Base-by-base conservation (phyloP, 2,888 invertebrate species). In the Dryobotodes eremita region DNA sequence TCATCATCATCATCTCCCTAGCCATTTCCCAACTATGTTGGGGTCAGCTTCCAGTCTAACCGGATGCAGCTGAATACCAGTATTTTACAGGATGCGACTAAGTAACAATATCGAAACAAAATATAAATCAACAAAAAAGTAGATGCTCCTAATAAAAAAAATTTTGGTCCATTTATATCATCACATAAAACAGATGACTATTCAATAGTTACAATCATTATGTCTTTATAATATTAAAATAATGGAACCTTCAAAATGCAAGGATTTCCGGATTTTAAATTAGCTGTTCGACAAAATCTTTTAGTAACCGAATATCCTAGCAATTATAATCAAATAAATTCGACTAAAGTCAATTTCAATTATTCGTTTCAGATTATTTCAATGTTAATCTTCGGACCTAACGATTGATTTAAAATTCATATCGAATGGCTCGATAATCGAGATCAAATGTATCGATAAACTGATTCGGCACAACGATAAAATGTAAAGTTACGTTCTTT, bases 401-500 rank as follows among this genome's bases (percentile, higher is more conserved):
- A 69, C 75, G 68, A 73, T 84, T 73, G 75, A 79, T 85, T 82
- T 84, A 50, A 53, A 84, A 86, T 80, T 79, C 53, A 80, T 82
- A 82, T 77, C 71, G 71, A 84, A 57, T 74, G 36, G 48, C 64
- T 74, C 74, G 71, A 75, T 80, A 83, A 83, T 80, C 71, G 75
- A 79, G 73, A 78, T 78, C 57, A 74, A 71, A 65, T 71, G 13
- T 46, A 73, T 78, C 61, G 80, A 84, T 87, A 84, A 76, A 77
- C 66, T 55, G 79, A 85, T 86, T 87, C 11, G 62, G 65, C 68
- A 13, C 17, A 61, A 26, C 15, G 65, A 86, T 88, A 73, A 70
- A 80, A 78, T 84, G n/a, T 71, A 73, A 65, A 76, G 59, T 26
- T 59, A 75, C 85, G 86, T 87, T 89, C 86, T 87, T 84, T 83